Conservation (phyloP, 2,888 invertebrate genomes). For the Nemurella pictetii region DNA sequence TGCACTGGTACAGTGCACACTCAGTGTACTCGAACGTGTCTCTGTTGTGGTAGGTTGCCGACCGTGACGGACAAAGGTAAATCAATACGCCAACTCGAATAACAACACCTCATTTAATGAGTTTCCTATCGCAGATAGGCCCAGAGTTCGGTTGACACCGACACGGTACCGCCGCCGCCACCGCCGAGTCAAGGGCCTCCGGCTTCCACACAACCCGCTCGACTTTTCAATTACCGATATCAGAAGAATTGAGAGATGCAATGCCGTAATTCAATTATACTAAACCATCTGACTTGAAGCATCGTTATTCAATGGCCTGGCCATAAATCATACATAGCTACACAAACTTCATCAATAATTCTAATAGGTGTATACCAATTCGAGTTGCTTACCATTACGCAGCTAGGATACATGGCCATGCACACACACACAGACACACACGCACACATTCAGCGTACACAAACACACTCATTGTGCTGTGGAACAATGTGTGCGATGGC, state of each 20-base stretch:
- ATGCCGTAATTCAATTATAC: background rate
- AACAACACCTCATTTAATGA: background rate
- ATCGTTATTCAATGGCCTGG: slow-evolving; percentile 6
- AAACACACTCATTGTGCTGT: background rate
- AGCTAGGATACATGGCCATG: background rate
- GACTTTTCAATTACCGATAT: background rate
- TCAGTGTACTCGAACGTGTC: background rate
- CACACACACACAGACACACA: background rate
- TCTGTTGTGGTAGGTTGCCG: background rate
- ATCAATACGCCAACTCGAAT: background rate
- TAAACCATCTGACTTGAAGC: slow-evolving; percentile 10
- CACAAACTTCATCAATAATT: slow-evolving; percentile 19
- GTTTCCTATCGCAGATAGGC: background rate
- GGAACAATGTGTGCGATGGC: slow-evolving; percentile 1
- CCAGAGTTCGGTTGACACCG: too few relatives aligned
- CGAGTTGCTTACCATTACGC: background rate
- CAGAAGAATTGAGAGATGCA: background rate
- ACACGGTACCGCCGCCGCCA: background rate
- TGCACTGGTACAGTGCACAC: too few relatives aligned
- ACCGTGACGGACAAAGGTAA: background rate
- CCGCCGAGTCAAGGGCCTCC: background rate
- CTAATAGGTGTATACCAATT: slow-evolving; percentile 4
- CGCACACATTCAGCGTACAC: background rate
- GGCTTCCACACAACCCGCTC: background rate
- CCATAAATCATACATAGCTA: slow-evolving; percentile 18